Base-by-base conservation (phyloP, 2,888 invertebrate genomes). In the Cerastoderma edule region DNA sequence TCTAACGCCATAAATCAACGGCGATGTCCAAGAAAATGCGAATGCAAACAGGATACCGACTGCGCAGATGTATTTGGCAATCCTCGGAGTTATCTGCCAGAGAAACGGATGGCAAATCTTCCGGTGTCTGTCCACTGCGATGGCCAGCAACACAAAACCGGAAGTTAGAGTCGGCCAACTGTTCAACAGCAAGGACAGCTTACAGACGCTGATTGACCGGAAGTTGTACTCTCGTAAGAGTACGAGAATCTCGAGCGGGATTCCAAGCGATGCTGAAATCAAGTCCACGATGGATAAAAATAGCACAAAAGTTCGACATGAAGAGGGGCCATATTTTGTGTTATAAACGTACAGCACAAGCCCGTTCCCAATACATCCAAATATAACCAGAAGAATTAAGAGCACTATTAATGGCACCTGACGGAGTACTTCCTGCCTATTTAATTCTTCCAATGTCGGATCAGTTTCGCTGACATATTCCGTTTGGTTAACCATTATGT, bases 101-200 rank as follows among this genome's bases (percentile, higher is more conserved):
- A 69, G 48, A 19, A 86, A 75, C 0, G 88, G 87, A 24, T 70
- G 76, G 64, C 88, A 88, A 13, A 88, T 83, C 66, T 86, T 87
- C n/a, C 83, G 67, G 74, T 87, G 88, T 22, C 89, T 77, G 65
- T 86, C 85, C 0, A 83, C 64, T 0, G 84, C 82, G 39, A 86
- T 84, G 0, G 74, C 67, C 2, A 86, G 44, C 1, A 86, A 67
- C 8, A 84, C 39, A n/a, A 74, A 69, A 2, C 77, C 80, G 16
- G 82, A 72, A 0, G 83, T 75, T 0, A 86, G 35, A 13, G 80
- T 83, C 5, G 81, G 76, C 54, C 78, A 70, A 19, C 71, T 75
- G 54, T 83, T 86, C 10, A 77, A 48, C 46, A 82, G 78, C 46
- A 83, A 72, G 0, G 80, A 80, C 10, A 81, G 39, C 63, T 81